These are phyloP conservation scores for Tyria jacobaeae DNA, from an alignment of 2,888 invertebrate genomes.

Conservation along the genomic window DNA sequence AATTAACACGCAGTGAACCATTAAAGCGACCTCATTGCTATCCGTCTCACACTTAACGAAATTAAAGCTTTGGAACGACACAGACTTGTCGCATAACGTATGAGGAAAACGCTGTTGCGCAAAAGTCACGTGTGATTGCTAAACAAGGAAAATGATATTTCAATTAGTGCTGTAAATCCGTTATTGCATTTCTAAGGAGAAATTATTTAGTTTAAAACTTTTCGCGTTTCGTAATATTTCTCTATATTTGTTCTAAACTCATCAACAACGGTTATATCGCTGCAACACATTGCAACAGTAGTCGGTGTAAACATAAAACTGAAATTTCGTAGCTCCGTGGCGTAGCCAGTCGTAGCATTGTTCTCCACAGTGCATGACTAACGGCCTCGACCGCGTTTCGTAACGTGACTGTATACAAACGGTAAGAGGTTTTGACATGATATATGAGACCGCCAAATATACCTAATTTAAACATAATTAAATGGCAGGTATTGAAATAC, in stretches of 20 bases:
- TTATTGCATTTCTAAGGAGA: slow-evolving; percentile 24
- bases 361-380: slow-evolving; percentile 53
- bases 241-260: slow-evolving; percentile 13
- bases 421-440: slow-evolving; percentile 48
- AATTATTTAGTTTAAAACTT: background rate
- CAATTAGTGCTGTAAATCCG: slow-evolving; percentile 25
- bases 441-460: slow-evolving; percentile 37
- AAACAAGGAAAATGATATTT: slow-evolving; percentile 14
- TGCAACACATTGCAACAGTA: slow-evolving; percentile 23
- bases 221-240: background rate
- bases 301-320: slow-evolving; percentile 13
- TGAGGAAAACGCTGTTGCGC: slow-evolving; percentile 13
- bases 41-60: slow-evolving; percentile 38
- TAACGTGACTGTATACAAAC: slow-evolving; percentile 54
- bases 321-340: slow-evolving; percentile 37
- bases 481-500: slow-evolving; percentile 35
- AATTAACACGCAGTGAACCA: slow-evolving; percentile 46
- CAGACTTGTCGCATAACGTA: slow-evolving; percentile 31
- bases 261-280: slow-evolving; percentile 19
- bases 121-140: slow-evolving; percentile 17
- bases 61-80: slow-evolving; percentile 31
- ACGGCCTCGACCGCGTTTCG: slow-evolving; percentile 61
- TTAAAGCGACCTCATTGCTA: slow-evolving; percentile 36
- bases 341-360: slow-evolving; percentile 44
- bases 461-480: slow-evolving; percentile 40